These are phyloP conservation scores for Vespertilio murinus DNA, from an alignment of 2,797 vertebrate genomes.

Conservation along the genomic window DNA sequence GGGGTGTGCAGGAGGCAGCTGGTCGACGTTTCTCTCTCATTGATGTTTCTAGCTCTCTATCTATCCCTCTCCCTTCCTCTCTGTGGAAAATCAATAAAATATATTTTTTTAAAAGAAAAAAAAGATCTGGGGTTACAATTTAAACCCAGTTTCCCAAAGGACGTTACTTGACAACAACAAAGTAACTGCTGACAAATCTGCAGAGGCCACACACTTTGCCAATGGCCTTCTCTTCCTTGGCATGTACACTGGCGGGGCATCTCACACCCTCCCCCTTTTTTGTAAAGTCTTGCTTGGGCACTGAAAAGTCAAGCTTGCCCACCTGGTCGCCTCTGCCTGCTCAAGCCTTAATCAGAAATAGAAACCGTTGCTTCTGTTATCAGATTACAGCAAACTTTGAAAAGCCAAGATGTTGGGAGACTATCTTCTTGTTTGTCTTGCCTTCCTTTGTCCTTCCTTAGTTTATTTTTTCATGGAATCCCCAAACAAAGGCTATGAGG, in stretches of 20 bases:
- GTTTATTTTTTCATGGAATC: background rate
- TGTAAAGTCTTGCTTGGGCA: background rate
- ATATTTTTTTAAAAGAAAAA: too few species aligned
- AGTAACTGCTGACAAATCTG: background rate
- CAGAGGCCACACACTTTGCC: background rate
- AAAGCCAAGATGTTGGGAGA: background rate
- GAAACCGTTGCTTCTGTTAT: background rate
- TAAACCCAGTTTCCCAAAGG: background rate
- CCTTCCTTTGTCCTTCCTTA: background rate
- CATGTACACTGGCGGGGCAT: background rate
- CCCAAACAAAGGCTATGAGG: background rate
- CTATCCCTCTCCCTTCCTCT: too few species aligned
- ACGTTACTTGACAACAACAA: background rate
- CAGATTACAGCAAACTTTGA: background rate
- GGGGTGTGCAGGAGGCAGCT: too few species aligned
- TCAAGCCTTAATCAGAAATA: background rate
- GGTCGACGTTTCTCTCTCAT: too few species aligned
- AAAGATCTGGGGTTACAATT: constrained; percentile 5
- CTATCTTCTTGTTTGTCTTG: background rate
- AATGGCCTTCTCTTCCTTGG: background rate
- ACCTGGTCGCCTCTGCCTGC: background rate
- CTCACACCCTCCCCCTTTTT: background rate
- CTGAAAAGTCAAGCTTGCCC: background rate
- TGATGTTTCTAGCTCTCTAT: too few species aligned
- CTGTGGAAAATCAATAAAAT: too few species aligned